phyloP scores from a whole-genome alignment of 2,888 invertebrate genomes.

The Calliscelio sp. region DNA sequence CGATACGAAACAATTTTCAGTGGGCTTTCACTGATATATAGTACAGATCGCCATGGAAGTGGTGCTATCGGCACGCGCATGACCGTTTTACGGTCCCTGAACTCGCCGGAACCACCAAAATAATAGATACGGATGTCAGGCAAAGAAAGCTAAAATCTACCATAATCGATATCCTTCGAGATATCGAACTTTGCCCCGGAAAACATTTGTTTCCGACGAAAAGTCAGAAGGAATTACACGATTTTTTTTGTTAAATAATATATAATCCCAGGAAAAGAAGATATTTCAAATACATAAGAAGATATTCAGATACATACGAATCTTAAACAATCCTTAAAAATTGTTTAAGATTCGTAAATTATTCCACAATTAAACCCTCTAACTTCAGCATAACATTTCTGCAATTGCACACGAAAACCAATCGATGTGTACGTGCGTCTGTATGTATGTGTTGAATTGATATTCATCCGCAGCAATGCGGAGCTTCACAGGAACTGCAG shows the following conservation, averaged over 20 bases:
- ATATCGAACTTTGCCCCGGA: slow-evolving; percentile 1
- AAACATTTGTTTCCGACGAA: slow-evolving; percentile 7
- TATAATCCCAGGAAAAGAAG: no score
- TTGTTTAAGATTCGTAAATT: no score
- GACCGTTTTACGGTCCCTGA: slow-evolving; percentile 63
- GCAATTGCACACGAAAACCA: no score
- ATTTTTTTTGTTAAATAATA: no score
- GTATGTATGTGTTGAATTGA: no score
- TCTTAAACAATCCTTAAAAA: no score
- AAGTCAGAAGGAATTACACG: not conserved
- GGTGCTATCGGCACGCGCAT: slow-evolving; percentile 53
- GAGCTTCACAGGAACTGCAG: slow-evolving; percentile 54
- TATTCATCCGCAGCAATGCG: slow-evolving; percentile 53
- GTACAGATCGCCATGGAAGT: slow-evolving; percentile 30
- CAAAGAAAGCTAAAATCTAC: slow-evolving; percentile 25
- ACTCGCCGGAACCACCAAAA: slow-evolving; percentile 58
- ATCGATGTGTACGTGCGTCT: not conserved
- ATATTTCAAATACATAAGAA: no score
- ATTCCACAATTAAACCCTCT: no score
- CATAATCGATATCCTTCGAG: slow-evolving; percentile 47
- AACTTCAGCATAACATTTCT: no score
- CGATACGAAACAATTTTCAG: slow-evolving; percentile 52
- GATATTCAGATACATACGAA: no score
- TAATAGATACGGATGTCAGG: slow-evolving; percentile 51
- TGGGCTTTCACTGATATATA: slow-evolving; percentile 19